Evolutionary conservation across 1,140 invertebrate genomes (phyloP).

Genomic region (Lethrus apterus): DNA sequence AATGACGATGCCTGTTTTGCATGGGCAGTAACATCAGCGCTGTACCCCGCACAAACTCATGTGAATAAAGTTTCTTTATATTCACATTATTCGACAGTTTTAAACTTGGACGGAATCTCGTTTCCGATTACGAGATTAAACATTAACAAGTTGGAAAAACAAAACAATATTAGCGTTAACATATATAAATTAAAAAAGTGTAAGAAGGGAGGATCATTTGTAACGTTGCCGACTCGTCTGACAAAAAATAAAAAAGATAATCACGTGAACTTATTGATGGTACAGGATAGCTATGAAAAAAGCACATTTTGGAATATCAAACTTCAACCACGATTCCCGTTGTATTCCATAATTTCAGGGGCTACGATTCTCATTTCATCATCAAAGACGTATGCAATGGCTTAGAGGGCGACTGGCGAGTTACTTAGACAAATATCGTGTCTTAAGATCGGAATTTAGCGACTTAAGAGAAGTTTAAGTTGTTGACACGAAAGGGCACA

Average conservation of each 20-base stretch:
- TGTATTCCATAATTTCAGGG: constrained; percentile 40
- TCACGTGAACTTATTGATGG: not conserved
- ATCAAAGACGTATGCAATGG: constrained; percentile 27
- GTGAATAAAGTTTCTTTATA: no score
- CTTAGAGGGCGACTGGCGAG: constrained; percentile 24
- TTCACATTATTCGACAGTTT: not conserved
- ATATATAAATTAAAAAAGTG: not conserved
- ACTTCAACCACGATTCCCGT: constrained; percentile 31
- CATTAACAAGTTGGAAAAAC: constrained; percentile 2
- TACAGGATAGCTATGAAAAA: not conserved
- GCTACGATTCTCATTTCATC: constrained; percentile 39
- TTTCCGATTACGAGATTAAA: not conserved
- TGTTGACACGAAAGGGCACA: constrained; percentile 26
- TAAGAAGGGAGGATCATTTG: not conserved
- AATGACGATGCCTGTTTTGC: no score
- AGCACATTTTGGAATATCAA: constrained; percentile 27
- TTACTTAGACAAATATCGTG: no score
- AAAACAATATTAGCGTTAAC: not conserved
- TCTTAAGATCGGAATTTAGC: constrained; percentile 7
- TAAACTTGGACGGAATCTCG: not conserved
- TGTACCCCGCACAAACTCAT: no score
- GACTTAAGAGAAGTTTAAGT: constrained; percentile 22
- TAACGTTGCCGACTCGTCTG: not conserved
- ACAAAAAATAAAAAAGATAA: not conserved
- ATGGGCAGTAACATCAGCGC: no score